These are phyloP conservation scores for Diabrotica virgifera DNA, from an alignment of 1,140 invertebrate species.

Conservation along the genomic window DNA sequence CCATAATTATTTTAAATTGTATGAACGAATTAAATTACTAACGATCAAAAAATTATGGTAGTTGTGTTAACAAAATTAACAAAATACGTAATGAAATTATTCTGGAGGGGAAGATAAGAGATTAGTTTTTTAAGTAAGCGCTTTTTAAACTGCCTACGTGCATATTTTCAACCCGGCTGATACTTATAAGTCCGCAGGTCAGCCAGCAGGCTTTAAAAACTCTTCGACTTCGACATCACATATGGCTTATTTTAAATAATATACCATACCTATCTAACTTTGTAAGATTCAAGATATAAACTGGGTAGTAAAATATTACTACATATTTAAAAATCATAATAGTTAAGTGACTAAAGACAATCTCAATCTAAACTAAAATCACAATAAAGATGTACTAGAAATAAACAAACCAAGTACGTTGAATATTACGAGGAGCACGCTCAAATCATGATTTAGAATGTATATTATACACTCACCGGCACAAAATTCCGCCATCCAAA, in stretches of 20 bases:
- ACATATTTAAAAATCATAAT: background rate
- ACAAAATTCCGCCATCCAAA: too few relatives aligned
- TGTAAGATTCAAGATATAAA: background rate
- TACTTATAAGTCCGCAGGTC: background rate
- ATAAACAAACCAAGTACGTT: too few relatives aligned
- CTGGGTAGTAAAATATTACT: background rate
- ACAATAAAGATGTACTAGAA: too few relatives aligned
- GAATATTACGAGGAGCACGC: too few relatives aligned
- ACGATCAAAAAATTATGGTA: slow-evolving; percentile 8
- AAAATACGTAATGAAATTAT: slow-evolving; percentile 1
- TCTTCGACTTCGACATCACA: background rate
- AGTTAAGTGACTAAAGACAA: background rate
- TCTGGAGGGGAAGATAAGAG: background rate
- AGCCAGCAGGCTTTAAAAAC: background rate
- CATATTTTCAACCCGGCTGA: too few relatives aligned
- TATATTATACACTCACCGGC: too few relatives aligned
- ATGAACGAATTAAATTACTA: background rate
- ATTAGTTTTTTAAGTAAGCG: background rate
- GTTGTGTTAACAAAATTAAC: background rate
- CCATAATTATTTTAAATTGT: slow-evolving; percentile 11
- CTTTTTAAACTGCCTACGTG: background rate
- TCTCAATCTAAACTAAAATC: too few relatives aligned
- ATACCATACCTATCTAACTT: background rate
- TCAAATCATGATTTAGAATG: too few relatives aligned
- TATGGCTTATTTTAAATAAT: background rate